Conservation (phyloP, 2,888 invertebrate species). For the Caenorhabditis macrosperma region DNA sequence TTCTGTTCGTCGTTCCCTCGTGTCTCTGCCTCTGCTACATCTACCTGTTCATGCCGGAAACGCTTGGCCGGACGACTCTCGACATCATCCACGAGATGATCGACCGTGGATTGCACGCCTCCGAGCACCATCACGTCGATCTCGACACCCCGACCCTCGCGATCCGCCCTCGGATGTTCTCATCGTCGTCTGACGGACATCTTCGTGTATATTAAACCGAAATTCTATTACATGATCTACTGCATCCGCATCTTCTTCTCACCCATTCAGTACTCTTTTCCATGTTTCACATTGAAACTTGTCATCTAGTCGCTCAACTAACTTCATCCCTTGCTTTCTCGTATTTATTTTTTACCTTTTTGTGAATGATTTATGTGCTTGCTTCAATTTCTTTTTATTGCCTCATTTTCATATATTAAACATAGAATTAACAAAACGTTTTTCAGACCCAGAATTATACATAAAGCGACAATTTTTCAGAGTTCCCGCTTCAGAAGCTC, state of each 20-base stretch:
- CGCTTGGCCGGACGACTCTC: constrained; percentile 69
- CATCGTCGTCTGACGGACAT: neutral
- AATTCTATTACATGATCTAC: neutral
- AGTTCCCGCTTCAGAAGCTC: neutral
- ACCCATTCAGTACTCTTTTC: neutral
- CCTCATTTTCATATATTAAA: constrained; percentile 2
- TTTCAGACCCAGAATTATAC: neutral
- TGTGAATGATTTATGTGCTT: constrained; percentile 31
- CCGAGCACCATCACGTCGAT: neutral
- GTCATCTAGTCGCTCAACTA: neutral
- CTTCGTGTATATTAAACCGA: constrained; percentile 12
- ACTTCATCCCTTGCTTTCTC: neutral
- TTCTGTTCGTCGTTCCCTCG: constrained; percentile 73
- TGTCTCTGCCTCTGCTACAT: constrained; percentile 68
- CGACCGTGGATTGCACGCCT: constrained; percentile 25
- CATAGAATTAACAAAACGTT: neutral
- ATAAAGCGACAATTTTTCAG: no score
- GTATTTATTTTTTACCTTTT: neutral
- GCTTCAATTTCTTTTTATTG: constrained; percentile 1
- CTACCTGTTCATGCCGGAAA: constrained; percentile 74
- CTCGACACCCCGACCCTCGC: constrained; percentile 29
- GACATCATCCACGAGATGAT: constrained; percentile 65
- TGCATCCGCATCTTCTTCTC: neutral
- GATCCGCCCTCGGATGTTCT: constrained; percentile 21
- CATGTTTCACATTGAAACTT: constrained; percentile 41